phyloP scores from a whole-genome alignment of 1,140 invertebrate species.

The Ceratina calcarata region DNA sequence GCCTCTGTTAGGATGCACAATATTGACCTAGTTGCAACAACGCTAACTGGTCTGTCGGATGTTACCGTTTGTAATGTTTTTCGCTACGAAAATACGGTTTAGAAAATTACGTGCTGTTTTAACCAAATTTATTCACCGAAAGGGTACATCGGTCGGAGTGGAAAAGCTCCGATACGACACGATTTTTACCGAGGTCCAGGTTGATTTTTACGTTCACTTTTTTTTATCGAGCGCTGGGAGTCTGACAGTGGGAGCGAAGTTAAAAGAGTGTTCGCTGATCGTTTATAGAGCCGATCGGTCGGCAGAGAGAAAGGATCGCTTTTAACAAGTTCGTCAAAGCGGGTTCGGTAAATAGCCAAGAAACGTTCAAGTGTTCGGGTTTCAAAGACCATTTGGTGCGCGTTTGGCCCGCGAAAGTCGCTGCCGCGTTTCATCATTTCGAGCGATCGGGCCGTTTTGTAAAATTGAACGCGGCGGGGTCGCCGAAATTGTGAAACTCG shows the following conservation, averaged over 20 bases:
- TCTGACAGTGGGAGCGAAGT: neutral
- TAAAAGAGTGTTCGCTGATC: neutral
- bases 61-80: neutral
- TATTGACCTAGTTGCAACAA: neutral
- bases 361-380: constrained; percentile 6
- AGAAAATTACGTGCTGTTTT: neutral
- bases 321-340: constrained; percentile 24
- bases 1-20: neutral
- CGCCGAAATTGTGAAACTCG: neutral
- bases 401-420: constrained; percentile 14
- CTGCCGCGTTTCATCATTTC: neutral
- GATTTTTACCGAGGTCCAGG: neutral
- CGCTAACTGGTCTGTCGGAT: neutral
- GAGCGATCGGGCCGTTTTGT: neutral
- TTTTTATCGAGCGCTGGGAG: neutral
- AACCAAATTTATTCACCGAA: constrained; percentile 5
- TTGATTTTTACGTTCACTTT: neutral
- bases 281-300: constrained; percentile 7
- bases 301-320: neutral
- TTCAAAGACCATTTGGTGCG: neutral
- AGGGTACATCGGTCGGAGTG: no score
- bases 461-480: neutral
- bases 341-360: constrained; percentile 3
- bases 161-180: neutral
- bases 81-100: neutral